phyloP scores from a whole-genome alignment of 2,113 vertebrate genomes.

The Mus spicilegus region DNA sequence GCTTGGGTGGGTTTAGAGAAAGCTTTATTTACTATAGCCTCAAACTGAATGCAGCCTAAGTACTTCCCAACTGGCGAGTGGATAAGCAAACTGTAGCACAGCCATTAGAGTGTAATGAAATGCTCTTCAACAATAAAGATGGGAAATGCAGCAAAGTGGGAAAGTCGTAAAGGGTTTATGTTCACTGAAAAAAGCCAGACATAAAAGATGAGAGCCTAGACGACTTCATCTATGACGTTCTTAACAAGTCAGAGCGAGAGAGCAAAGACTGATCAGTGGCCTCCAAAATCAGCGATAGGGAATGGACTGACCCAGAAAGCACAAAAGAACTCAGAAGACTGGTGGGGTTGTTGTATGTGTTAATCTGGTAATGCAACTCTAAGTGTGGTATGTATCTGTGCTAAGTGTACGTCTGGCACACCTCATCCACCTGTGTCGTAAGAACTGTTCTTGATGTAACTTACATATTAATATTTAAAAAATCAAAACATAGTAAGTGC shows the following conservation, averaged over 20 bases:
- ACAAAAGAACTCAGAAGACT: background rate
- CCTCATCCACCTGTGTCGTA: background rate
- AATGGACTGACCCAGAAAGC: background rate
- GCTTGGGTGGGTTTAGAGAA: background rate
- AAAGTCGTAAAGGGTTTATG: conserved; percentile 38
- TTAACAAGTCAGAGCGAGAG: conserved; percentile 41
- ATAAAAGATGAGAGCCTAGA: conserved; percentile 7
- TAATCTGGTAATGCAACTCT: background rate
- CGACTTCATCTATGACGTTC: background rate
- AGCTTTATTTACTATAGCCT: background rate
- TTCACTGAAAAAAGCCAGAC: conserved; percentile 41
- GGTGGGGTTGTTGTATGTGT: background rate
- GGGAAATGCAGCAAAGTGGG: background rate
- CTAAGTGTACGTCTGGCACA: background rate
- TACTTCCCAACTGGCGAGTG: background rate
- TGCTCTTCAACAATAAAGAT: conserved; percentile 44
- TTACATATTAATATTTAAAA: conserved; percentile 28
- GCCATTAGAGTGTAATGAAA: background rate
- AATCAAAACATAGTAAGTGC: conserved; percentile 36
- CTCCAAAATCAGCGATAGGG: background rate
- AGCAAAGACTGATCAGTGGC: background rate
- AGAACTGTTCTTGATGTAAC: conserved; percentile 31
- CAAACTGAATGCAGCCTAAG: conserved; percentile 1
- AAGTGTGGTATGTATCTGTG: too few relatives aligned
- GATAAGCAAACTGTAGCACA: background rate